Base-by-base conservation (phyloP, 1,140 invertebrate genomes). In the Drosophila mauritiana region DNA sequence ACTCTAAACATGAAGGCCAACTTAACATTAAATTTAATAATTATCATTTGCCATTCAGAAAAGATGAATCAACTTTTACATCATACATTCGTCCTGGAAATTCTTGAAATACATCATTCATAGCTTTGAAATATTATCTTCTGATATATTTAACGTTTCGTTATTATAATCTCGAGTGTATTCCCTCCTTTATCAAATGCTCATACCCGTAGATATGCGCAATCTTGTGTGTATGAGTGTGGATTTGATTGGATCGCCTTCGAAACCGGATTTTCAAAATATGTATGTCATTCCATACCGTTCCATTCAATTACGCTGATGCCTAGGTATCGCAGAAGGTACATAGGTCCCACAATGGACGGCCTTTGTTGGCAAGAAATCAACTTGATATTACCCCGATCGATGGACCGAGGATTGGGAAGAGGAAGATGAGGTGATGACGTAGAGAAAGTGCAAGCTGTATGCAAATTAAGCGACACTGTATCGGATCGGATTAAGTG, bases 181-280 rank as follows among this genome's bases (percentile, higher is more conserved):
- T 52, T 58, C 25, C 62, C 52, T 53, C 48, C 58, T 73, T 79
- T 40, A 43, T 65, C 67, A 63, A 54, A 46, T 37, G 52, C 61
- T 75, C 40, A 49, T 15, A 39, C 36, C n/a, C 40, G 59, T 46
- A 46, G 34, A 34, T 46, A 31, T 42, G 39, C 37, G 62, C 48
- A 34, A 13, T 51, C n/a, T 34, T 13, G 22, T 17, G 43, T 31
- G 34, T 27, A 12, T 58, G 11, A 52, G 58, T 61, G 34, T 49
- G 79, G 51, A 78, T 84, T 72, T 62, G 59, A 85, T 86, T 86
- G 65, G 73, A 84, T 80, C 85, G 63, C 68, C 58, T 80, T 84
- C 82, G 69, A 85, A 85, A 85, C 81, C 82, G 81, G 81, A 85
- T 85, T 84, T 85, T 48, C 15, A 73, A 82, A 83, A 82, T 78